These are phyloP conservation scores for Nettapus auritus DNA, from an alignment of 2,113 vertebrate species.

Conservation along the genomic window DNA sequence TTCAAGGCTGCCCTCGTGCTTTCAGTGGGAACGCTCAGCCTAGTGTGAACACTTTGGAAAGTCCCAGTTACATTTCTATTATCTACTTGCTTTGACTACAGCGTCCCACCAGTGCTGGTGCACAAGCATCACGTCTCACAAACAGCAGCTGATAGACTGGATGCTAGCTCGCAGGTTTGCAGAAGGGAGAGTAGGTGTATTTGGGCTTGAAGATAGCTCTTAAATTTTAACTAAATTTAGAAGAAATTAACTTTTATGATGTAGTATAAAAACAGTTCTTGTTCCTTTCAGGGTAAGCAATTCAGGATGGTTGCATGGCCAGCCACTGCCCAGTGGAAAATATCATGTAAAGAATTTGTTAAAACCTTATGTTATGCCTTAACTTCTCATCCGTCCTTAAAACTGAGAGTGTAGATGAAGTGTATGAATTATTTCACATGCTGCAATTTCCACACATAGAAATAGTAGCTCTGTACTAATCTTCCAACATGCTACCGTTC, in stretches of 20 bases:
- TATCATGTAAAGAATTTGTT: background rate
- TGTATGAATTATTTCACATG: accelerated
- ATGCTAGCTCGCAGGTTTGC: background rate
- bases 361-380: background rate
- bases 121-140: background rate
- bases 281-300: background rate
- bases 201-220: background rate
- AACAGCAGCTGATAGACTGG: background rate
- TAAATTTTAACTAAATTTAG: background rate
- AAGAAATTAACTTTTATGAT: background rate
- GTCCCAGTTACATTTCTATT: background rate
- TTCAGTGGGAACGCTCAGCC: background rate
- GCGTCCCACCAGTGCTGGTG: background rate
- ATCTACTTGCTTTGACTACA: background rate
- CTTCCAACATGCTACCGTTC: accelerated
- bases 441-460: background rate
- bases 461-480: background rate
- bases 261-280: accelerated
- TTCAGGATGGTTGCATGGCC: background rate
- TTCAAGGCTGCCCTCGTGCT: background rate
- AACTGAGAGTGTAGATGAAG: accelerated
- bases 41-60: background rate
- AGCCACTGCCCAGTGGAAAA: background rate
- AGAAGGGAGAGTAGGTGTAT: background rate
- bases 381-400: accelerated